Conservation (phyloP, 2,888 invertebrate genomes). For the Chrysolina haemoptera region DNA sequence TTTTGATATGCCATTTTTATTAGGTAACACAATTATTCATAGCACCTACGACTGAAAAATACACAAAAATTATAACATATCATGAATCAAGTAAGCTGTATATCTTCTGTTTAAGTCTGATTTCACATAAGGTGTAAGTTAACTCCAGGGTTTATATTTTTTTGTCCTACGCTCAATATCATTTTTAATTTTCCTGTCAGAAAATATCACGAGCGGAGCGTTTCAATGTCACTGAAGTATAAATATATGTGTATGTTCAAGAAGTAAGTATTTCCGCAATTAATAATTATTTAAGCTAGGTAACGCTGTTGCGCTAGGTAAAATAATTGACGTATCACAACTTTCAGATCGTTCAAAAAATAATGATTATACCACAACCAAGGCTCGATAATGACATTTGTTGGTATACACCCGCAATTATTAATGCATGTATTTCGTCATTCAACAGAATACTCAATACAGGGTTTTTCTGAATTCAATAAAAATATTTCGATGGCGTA, state of each 20-base stretch:
- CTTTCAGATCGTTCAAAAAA: slow-evolving; percentile 35
- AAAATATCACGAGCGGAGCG: background rate
- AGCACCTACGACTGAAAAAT: too few relatives aligned
- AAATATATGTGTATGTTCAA: slow-evolving; percentile 30
- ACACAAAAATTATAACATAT: too few relatives aligned
- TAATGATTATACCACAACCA: slow-evolving; percentile 28
- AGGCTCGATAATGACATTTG: slow-evolving; percentile 18
- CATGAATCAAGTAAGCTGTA: too few relatives aligned
- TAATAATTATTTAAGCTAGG: slow-evolving; percentile 40
- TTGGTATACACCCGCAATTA: background rate
- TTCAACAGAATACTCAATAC: background rate
- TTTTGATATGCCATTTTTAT: too few relatives aligned
- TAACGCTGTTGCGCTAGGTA: slow-evolving; percentile 34
- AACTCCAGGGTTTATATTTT: too few relatives aligned
- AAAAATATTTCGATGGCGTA: too few relatives aligned
- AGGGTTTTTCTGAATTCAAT: too few relatives aligned
- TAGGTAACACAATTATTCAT: too few relatives aligned
- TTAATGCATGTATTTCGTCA: background rate
- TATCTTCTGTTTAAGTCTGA: too few relatives aligned
- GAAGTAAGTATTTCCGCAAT: slow-evolving; percentile 40
- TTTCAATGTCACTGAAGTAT: slow-evolving; percentile 33
- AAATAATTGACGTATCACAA: slow-evolving; percentile 39
- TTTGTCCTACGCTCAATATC: background rate
- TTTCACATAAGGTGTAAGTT: too few relatives aligned
- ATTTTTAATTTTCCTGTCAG: background rate